phyloP scores from a whole-genome alignment of 2,888 invertebrate genomes.

The Andricus quercusramuli region DNA sequence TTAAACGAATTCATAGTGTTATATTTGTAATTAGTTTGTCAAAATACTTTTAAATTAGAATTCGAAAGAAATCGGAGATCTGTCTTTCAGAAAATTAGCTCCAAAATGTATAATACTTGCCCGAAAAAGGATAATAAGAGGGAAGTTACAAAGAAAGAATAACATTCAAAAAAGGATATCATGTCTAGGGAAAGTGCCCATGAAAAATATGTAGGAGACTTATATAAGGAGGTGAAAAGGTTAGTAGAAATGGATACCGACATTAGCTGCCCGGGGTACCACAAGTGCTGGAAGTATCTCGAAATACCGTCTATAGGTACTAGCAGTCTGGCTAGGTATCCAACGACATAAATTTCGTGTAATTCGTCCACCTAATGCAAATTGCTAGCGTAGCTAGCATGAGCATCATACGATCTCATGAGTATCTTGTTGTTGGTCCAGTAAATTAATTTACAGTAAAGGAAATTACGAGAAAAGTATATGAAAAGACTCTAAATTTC shows the following conservation, averaged over 20 bases:
- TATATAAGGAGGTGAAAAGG: slow-evolving; percentile 41
- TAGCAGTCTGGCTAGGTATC: slow-evolving; percentile 61
- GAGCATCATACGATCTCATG: slow-evolving; percentile 56
- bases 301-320: slow-evolving; percentile 66
- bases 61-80: too few species aligned
- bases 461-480: neutral
- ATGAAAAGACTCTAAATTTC: too few species aligned
- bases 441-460: neutral
- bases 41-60: too few species aligned
- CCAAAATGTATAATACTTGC: too few species aligned
- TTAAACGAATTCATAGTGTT: too few species aligned
- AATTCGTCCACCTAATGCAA: slow-evolving; percentile 72
- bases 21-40: too few species aligned
- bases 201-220: slow-evolving; percentile 2
- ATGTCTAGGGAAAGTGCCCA: slow-evolving; percentile 2
- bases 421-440: slow-evolving; percentile 36
- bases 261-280: slow-evolving; percentile 67
- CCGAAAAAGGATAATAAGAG: too few species aligned
- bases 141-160: neutral
- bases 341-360: slow-evolving; percentile 70
- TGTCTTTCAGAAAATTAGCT: too few species aligned
- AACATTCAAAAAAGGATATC: slow-evolving; percentile 51
- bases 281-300: slow-evolving; percentile 63
- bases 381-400: slow-evolving; percentile 60
- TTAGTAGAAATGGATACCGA: slow-evolving; percentile 55